Evolutionary conservation across 2,113 vertebrate genomes (phyloP), one percentile per base, ranked within the genome.

Genomic region (Sebastes schlegelii): DNA sequence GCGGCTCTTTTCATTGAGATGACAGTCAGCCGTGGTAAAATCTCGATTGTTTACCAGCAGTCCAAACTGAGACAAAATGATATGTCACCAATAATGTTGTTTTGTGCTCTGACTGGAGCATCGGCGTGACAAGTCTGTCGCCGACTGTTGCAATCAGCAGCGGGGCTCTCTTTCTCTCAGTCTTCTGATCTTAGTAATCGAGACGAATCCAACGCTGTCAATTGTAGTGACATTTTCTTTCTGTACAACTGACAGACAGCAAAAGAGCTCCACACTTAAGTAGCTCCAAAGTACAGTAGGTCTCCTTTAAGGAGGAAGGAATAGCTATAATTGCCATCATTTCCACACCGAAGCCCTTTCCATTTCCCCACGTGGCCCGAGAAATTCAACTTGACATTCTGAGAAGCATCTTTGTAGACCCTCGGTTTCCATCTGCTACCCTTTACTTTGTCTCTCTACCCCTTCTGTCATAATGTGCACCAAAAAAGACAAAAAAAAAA

Each of bases 301-400:
- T 40, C 49, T 62, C 21, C 57, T 88, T 80, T 75, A 74, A 83
- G 73, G 77, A 34, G n/a, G 62, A 48, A 49, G 83, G 46, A 70
- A 9, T 40, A 10, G 55, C 74, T 77, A 51, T 87, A 89, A 91
- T 86, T 90, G 81, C 72, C 57, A n/a, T 88, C 81, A 86, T 90
- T 88, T 92, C 61, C 66, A 74, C 75, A 48, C 76, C 11, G 4
- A 83, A 85, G 74, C 79, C 70, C 49, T 74, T 93, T 88, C 89
- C 66, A 89, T 79, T 86, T 85, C 71, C 48, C 48, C 11, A 21
- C 26, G 9, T 80, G 77, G 74, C 62, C 76, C 8, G 42, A 66
- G 75, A 86, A 91, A 87, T 86, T 85, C 55, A 68, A 69, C 82
- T 88, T 89, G 91, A 92, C 84, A 91, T 90, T 88, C 79, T 63